Base-by-base conservation (phyloP, 2,113 vertebrate species). In the Seriola quinqueradiata region DNA sequence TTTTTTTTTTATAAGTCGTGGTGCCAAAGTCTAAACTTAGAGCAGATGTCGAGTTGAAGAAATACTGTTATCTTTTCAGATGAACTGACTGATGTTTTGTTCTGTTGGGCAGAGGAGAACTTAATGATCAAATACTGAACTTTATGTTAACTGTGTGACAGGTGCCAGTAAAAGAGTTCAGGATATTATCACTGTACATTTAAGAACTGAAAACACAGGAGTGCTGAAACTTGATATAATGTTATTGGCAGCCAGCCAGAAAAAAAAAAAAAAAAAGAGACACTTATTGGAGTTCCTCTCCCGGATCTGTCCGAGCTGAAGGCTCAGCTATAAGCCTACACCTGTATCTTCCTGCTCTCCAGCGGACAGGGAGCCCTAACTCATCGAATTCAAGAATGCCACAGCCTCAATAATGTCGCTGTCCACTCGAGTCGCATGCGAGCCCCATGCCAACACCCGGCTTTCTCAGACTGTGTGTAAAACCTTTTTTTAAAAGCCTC, bases 301-400 rank as follows among this genome's bases (percentile, higher is more conserved):
- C 23, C 46, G 61, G 79, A 83, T 84, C 69, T 71, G 70, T 79
- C 67, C 67, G 50, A 76, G 77, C 83, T 67, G 78, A 84, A 70
- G 76, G 77, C 85, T 83, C 78, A 76, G 64, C 61, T 77, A n/a
- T 65, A 77, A 89, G 72, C 77, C 79, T 66, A 40, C 63, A 85
- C 80, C 81, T 86, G 79, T 55, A 67, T 73, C 81, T 75, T 74
- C 61, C 50, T 75, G 79, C 82, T 87, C 73, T 86, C 72, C 80
- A 77, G 75, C 23, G 12, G 71, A 75, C 79, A 83, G 57, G 32
- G 69, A 86, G 77, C 58, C 71, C 76, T 81, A 86, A 92, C 90
- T 90, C 88, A 83, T 68, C 84, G 77, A 92, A 91, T 92, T 81
- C 82, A 87, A 92, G 89, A 95, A 93, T 87, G 90, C 90, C 90